Evolutionary conservation across 2,888 invertebrate species (phyloP), one percentile per base, ranked within the genome.

Genomic region (Argyresthia albistria): DNA sequence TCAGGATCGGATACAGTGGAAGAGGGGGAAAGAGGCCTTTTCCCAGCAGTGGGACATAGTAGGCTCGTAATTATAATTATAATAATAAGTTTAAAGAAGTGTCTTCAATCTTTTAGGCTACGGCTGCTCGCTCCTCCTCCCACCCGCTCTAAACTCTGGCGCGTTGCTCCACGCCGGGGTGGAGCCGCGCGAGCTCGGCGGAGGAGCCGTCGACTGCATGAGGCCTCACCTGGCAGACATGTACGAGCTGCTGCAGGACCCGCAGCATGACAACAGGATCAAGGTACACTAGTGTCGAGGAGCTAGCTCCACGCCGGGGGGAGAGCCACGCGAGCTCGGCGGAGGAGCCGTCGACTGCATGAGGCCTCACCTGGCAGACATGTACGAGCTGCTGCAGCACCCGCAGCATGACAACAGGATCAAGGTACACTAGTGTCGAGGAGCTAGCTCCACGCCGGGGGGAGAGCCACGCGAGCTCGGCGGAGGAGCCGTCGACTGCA

Each of bases 351-450:
- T 96, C 1, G 99, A 99, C 80, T 97, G 97, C 67, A 93, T 99
- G 92, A 90, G 96, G 35, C 94, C 95, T 54, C 96, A 98, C 75
- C 90, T 99, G 53, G 92, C 92, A 16, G 99, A 99, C 77, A 94
- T 97, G 60, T 89, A 99, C 45, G 99, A 99, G 59, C 96, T 99
- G 75, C 89, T 99, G 58, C 94, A 96, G 9, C 99, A 99, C 79
- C 95, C 98, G 59, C 97, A 99, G 70, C 96, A 98, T 0, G 90
- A 99, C 53, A 96, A 95, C 63, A 98, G 98, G 90, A 93, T 99
- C 59, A 99, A 98, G 93, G 97, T n/a, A 37, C 25, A 25, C 25
- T 25, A 25, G 25, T 25, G 25, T 25, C 3, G n/a, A n/a, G 25
- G 25, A 6, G 25, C 3, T 25, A 25, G 25, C 25, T 25, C 25